These are phyloP conservation scores for Rugalucina vietnamica DNA, from an alignment of 2,888 invertebrate genomes.

Conservation along the genomic window DNA sequence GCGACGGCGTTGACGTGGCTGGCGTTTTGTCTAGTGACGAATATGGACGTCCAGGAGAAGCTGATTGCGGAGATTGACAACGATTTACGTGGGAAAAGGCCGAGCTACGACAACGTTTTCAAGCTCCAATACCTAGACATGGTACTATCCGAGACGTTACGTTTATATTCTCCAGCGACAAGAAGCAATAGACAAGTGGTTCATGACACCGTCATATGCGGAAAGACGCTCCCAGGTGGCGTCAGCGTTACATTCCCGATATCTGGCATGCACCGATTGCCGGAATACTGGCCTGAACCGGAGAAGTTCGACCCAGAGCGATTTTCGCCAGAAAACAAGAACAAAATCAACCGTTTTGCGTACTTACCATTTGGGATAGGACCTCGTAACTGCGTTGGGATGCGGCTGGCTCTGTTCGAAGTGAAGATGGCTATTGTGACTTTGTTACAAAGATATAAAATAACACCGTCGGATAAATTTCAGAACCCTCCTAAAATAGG, in stretches of 20 bases:
- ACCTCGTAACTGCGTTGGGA: conserved; percentile 74
- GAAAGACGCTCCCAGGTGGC: conserved; percentile 47
- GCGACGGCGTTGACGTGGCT: conserved; percentile 56
- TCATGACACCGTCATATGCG: conserved; percentile 46
- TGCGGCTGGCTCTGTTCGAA: conserved; percentile 69
- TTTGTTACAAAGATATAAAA: conserved; percentile 65
- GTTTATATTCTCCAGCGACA: conserved; percentile 57
- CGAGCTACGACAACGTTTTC: conserved; percentile 44
- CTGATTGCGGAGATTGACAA: conserved; percentile 30
- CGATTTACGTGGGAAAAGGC: conserved; percentile 21
- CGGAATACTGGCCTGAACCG: conserved; percentile 55
- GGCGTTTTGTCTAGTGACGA: conserved; percentile 50
- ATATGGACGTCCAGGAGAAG: conserved; percentile 45
- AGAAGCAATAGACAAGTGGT: conserved; percentile 51
- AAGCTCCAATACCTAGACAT: conserved; percentile 57
- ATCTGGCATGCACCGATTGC: conserved; percentile 50
- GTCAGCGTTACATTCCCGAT: conserved; percentile 50
- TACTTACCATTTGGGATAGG: conserved; percentile 76
- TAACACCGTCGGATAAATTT: conserved; percentile 40
- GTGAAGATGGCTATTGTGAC: conserved; percentile 69
- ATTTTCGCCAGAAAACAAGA: conserved; percentile 54
- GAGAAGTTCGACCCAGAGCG: conserved; percentile 57
- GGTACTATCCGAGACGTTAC: conserved; percentile 55
- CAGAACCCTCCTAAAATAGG: conserved; percentile 47
- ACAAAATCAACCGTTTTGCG: conserved; percentile 59